Evolutionary conservation across 35 echinoderm and acorn worm species (phyloP), one percentile per base, ranked within the genome.

Genomic region (Heliocidaris erythrogramma): DNA sequence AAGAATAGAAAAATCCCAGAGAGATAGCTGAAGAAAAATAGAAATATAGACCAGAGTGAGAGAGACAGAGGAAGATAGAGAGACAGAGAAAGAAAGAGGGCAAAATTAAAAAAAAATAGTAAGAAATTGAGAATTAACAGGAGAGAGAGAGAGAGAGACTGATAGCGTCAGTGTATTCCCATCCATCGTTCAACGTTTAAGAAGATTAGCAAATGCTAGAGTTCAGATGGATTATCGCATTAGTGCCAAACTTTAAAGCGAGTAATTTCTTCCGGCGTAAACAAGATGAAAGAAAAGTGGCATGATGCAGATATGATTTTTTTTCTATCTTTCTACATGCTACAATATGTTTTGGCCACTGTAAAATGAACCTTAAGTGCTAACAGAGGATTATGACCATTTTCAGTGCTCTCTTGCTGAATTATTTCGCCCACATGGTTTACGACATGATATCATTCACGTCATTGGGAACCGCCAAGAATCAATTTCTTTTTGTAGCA

Each of bases 201-300:
- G 87, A 89, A 89, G 87, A 89, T 89, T 89, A 89, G 31, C 11
- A 89, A 89, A 89, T 89, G 87, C 29, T 89, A 89, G 87, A n/a
- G 87, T 89, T 89, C 87, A 89, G 31, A 89, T 48, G 87, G 87
- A 89, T 89, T 89, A 89, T 32, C 87, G 87, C 47, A 48, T 78
- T 78, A 78, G 65, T 78, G 65, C 65, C 65, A 6, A 78, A 78
- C 65, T 78, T 78, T 78, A 78, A 78, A 78, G 65, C 65, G 65
- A 78, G 65, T 78, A 78, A 78, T 78, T 78, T 78, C 65, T 78
- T 78, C 65, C 65, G 65, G 65, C 65, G 65, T 78, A 78, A 78
- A 78, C 65, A 78, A 78, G 65, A 78, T 78, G 65, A 78, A 78
- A 78, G 65, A 78, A 78, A 78, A 78, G 21, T n/a, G 65, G 65